Conservation (phyloP, 2,113 vertebrate species). For the Mobula birostris region DNA sequence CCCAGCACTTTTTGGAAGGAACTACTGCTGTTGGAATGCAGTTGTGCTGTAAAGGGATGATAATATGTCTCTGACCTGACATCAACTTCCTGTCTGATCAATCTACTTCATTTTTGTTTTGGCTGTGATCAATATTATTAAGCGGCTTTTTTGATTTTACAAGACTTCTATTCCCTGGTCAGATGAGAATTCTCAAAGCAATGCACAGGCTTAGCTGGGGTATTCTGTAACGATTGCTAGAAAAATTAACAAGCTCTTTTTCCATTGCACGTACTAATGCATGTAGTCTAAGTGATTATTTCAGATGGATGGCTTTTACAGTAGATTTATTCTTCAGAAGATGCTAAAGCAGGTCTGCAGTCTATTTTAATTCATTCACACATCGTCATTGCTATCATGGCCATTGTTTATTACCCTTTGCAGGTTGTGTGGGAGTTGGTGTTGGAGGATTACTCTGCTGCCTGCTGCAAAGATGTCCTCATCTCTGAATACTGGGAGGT, state of each 20-base stretch:
- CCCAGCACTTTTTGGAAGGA: not conserved
- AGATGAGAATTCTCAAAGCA: not conserved
- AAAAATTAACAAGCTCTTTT: not conserved
- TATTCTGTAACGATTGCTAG: not conserved
- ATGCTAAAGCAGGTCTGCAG: no score
- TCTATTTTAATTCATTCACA: no score
- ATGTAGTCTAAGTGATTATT: not conserved
- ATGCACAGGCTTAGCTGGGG: not conserved
- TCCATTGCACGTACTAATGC: not conserved
- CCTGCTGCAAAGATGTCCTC: no score
- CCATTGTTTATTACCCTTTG: no score
- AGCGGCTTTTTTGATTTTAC: not conserved
- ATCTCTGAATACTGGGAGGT: no score
- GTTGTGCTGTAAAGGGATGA: not conserved
- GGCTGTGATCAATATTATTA: not conserved
- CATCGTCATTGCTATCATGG: no score
- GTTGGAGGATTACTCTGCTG: no score
- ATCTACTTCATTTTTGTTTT: not conserved
- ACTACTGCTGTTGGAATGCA: not conserved
- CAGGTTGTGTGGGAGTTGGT: no score
- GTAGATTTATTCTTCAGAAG: not conserved
- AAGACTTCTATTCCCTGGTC: not conserved
- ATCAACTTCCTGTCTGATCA: not conserved
- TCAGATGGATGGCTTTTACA: not conserved
- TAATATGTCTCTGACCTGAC: not conserved